Evolutionary conservation across 2,113 vertebrate species (phyloP).

Genomic region (Seriola aureovittata): DNA sequence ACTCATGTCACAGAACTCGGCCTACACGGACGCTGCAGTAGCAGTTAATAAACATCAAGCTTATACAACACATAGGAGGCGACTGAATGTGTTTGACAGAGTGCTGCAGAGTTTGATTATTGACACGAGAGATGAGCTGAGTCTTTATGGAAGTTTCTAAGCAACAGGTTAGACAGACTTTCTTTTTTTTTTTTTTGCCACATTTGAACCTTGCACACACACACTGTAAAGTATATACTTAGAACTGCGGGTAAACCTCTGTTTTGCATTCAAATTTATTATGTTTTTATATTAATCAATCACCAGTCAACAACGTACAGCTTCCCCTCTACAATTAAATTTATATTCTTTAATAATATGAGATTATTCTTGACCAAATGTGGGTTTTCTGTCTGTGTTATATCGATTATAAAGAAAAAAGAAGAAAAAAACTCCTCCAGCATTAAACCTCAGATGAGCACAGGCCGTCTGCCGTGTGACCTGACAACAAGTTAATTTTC

Average conservation of each 20-base stretch:
- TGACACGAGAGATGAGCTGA: conserved; percentile 12
- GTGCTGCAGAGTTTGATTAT: neutral
- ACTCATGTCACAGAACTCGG: neutral
- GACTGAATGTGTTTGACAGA: neutral
- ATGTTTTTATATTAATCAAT: neutral
- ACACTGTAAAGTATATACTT: neutral
- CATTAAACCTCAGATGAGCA: conserved; percentile 2
- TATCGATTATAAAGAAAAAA: neutral
- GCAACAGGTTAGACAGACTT: conserved; percentile 45
- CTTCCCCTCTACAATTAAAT: neutral
- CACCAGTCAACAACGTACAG: neutral
- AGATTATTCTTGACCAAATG: neutral
- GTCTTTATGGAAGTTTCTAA: conserved; percentile 43
- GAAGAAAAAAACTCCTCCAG: neutral
- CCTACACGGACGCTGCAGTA: neutral
- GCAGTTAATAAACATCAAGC: neutral
- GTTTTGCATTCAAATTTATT: neutral
- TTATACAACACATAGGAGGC: neutral
- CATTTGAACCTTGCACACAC: conserved; percentile 17
- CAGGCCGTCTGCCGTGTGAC: neutral
- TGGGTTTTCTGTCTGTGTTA: neutral
- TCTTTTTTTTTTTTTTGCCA: conserved; percentile 27
- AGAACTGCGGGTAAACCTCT: neutral
- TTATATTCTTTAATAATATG: no score
- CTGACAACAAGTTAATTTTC: neutral